Percentiles rank a stretch among this genome's conserved stretches.
Conservation (phyloP, 2,888 invertebrate genomes). For the Meiosimyza platycephala region DNA sequence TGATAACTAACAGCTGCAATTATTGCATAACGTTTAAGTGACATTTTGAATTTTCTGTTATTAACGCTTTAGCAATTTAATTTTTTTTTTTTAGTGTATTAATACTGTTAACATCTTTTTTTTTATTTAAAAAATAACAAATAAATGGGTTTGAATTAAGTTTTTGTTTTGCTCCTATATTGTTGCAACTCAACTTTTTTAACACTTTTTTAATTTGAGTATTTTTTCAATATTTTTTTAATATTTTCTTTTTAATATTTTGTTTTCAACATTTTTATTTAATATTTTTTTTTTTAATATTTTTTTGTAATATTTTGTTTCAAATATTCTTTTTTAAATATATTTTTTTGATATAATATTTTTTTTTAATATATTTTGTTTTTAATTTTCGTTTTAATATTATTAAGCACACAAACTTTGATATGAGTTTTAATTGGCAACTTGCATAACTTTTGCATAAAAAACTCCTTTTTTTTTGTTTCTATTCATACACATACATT, state of each 20-base stretch:
- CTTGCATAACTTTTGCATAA: conserved; percentile 32
- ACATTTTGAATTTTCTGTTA: conserved; percentile 67
- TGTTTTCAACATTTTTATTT: conserved; percentile 15
- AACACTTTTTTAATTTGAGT: no score
- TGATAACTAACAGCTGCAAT: conserved; percentile 63
- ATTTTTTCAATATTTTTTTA: no score
- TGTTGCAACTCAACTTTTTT: no score
- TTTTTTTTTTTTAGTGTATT: no score
- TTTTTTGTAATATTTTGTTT: conserved; percentile 13
- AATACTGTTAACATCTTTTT: no score
- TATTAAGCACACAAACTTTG: neutral
- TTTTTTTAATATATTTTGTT: conserved; percentile 11
- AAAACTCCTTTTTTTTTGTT: neutral
- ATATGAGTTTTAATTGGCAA: neutral
- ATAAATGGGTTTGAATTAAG: no score
- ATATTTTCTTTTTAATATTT: conserved; percentile 30
- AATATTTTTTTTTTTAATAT: conserved; percentile 16
- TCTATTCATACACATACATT: neutral
- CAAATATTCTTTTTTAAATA: conserved; percentile 12
- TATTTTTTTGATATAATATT: no score
- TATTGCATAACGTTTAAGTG: conserved; percentile 74
- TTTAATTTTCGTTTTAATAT: no score
- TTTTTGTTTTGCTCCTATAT: no score
- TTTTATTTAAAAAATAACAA: no score
- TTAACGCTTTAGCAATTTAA: no score